Percentiles rank a stretch among this genome's conserved stretches.
Evolutionary conservation across 2,113 vertebrate genomes (phyloP).

Genomic region (Saimiri boliviensis): DNA sequence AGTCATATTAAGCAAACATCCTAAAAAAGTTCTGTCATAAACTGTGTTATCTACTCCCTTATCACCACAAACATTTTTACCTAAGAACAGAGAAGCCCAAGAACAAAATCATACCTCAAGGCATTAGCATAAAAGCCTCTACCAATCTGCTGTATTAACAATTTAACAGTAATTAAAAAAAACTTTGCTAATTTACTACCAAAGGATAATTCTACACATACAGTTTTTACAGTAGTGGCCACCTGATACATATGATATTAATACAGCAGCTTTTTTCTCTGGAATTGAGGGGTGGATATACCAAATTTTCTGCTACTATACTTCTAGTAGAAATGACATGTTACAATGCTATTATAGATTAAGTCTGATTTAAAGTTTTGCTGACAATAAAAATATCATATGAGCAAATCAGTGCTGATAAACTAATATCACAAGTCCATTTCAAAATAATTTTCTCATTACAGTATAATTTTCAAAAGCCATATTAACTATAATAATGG

Average conservation of each 20-base stretch:
- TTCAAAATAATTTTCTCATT: slow-evolving; percentile 28
- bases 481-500: not conserved
- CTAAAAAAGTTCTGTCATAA: not conserved
- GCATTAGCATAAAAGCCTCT: not conserved
- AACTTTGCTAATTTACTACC: not conserved
- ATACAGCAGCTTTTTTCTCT: not conserved
- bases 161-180: not conserved
- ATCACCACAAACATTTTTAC: not conserved
- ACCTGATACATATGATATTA: not conserved
- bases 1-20: not conserved
- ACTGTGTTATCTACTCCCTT: not conserved
- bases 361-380: slow-evolving; percentile 35
- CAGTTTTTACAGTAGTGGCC: not conserved
- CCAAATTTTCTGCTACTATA: not conserved
- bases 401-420: not conserved
- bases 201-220: not conserved
- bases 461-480: slow-evolving; percentile 34
- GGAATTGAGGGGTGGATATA: not conserved
- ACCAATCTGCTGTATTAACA: not conserved
- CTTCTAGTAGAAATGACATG: not conserved
- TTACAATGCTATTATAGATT: not conserved
- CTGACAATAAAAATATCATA: slow-evolving; percentile 26
- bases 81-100: not conserved
- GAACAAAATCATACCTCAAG: not conserved
- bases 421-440: not conserved